A percentile compares a stretch with the other conserved stretches of the same genome.
phyloP scores from a whole-genome alignment of 2,888 invertebrate species.

The Ephialtes manifestator region DNA sequence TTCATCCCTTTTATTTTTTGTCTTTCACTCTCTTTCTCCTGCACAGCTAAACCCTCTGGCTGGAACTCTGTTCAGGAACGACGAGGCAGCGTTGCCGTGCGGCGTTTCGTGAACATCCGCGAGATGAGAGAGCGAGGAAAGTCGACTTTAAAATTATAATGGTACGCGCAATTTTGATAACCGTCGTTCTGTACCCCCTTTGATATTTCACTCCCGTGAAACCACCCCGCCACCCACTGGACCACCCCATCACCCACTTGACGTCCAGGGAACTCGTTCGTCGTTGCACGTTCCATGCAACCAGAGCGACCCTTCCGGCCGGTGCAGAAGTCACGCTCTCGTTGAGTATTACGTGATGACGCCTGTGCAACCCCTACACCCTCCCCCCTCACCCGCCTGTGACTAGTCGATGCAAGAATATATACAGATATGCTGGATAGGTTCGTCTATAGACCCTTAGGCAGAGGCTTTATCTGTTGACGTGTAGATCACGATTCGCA shows the following conservation, averaged over 20 bases:
- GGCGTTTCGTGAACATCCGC: slow-evolving; percentile 37
- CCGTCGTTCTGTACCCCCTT: slow-evolving; percentile 79
- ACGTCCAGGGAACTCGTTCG: slow-evolving; percentile 63
- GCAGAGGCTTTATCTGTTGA: background rate
- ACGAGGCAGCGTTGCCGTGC: slow-evolving; percentile 66
- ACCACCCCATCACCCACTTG: slow-evolving; percentile 56
- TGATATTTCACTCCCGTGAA: slow-evolving; percentile 78
- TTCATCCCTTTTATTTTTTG: slow-evolving; percentile 60
- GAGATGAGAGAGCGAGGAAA: slow-evolving; percentile 79
- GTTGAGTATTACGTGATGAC: slow-evolving; percentile 51
- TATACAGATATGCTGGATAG: background rate
- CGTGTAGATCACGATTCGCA: background rate
- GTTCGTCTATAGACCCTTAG: background rate
- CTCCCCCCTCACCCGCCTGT: too few relatives aligned
- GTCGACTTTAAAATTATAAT: slow-evolving; percentile 86
- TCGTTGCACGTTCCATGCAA: slow-evolving; percentile 63
- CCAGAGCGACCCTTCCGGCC: slow-evolving; percentile 54
- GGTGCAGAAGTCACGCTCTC: slow-evolving; percentile 66
- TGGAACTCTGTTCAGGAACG: slow-evolving; percentile 70
- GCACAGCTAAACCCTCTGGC: slow-evolving; percentile 57
- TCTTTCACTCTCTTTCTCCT: slow-evolving; percentile 66
- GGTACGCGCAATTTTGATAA: slow-evolving; percentile 86
- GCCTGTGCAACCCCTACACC: background rate
- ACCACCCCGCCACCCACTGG: slow-evolving; percentile 39
- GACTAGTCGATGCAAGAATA: background rate